phyloP scores from a whole-genome alignment of 53 echinoderm and acorn worm genomes.

The Echinometra lucunter region DNA sequence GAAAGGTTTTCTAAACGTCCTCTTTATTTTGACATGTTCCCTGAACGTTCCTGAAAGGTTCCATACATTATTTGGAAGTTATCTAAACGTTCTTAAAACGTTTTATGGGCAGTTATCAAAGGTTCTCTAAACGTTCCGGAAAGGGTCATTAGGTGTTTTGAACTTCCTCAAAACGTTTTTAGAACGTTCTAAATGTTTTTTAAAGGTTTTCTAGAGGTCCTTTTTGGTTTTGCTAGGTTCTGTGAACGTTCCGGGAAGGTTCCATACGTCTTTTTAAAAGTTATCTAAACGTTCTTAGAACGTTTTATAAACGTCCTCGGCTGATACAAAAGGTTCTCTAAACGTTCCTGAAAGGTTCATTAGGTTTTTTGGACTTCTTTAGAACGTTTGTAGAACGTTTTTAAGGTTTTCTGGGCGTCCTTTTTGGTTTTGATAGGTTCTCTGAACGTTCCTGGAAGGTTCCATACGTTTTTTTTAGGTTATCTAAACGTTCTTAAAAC shows the following conservation, averaged over 20 bases:
- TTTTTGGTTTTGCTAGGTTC: constrained; percentile 27
- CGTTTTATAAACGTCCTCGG: too few relatives aligned
- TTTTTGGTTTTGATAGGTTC: neutral
- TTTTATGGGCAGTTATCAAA: neutral
- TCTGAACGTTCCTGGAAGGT: too few relatives aligned
- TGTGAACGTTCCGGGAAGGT: constrained; percentile 19
- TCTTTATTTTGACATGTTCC: neutral
- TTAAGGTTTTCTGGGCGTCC: neutral
- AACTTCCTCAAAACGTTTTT: too few relatives aligned
- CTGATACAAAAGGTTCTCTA: constrained; percentile 27
- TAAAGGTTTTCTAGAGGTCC: constrained; percentile 20
- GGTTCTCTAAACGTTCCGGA: constrained; percentile 23
- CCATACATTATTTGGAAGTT: too few relatives aligned
- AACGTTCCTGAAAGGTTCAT: constrained; percentile 12
- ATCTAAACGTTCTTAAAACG: too few relatives aligned
- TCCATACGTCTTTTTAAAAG: constrained; percentile 31
- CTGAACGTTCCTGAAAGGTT: too few relatives aligned
- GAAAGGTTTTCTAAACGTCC: constrained; percentile 17
- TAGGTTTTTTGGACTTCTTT: too few relatives aligned
- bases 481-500: too few relatives aligned
- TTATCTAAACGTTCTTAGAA: too few relatives aligned
- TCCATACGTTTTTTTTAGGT: too few relatives aligned
- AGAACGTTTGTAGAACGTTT: too few relatives aligned
- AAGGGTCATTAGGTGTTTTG: constrained; percentile 24
- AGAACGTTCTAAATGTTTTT: too few relatives aligned